Percentiles rank a stretch among this genome's conserved stretches.
These are phyloP conservation scores for Pelodiscus sinensis DNA, from an alignment of 2,113 vertebrate genomes.

Conservation along the genomic window DNA sequence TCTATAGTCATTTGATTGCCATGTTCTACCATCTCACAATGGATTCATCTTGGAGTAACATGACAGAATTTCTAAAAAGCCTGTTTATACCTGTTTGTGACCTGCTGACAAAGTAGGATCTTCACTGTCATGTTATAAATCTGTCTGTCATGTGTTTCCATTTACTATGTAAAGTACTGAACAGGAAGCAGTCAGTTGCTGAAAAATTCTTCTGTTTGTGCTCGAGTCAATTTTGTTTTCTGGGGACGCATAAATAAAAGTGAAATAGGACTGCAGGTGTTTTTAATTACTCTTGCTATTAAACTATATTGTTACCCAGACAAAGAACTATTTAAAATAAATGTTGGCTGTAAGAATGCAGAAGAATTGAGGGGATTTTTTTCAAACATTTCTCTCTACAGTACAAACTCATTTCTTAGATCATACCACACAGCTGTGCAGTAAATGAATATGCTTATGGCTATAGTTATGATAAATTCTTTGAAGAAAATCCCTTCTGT, in stretches of 20 bases:
- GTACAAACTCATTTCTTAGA: conserved; percentile 59
- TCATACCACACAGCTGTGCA: conserved; percentile 48
- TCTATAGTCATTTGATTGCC: conserved; percentile 68
- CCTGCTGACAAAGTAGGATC: neutral
- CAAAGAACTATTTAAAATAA: conserved; percentile 48
- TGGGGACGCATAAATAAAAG: neutral
- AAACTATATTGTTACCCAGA: conserved; percentile 19
- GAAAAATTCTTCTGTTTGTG: neutral
- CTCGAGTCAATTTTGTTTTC: neutral
- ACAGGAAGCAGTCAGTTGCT: neutral
- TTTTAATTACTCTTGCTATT: conserved; percentile 22
- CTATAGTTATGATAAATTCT: conserved; percentile 54
- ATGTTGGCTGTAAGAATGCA: conserved; percentile 33
- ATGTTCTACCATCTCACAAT: conserved; percentile 33
- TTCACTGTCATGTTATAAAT: neutral
- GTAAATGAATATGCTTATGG: conserved; percentile 36
- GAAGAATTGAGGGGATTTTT: conserved; percentile 9
- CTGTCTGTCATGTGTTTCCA: neutral
- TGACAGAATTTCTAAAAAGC: conserved; percentile 56
- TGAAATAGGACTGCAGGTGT: neutral
- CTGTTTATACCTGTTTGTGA: neutral
- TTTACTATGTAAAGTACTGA: conserved; percentile 4
- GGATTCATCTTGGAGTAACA: conserved; percentile 54
- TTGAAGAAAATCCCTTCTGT: conserved; percentile 60
- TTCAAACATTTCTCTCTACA: conserved; percentile 43